Evolutionary conservation across 2,888 invertebrate genomes (phyloP).

Genomic region (Arctia plantaginis): DNA sequence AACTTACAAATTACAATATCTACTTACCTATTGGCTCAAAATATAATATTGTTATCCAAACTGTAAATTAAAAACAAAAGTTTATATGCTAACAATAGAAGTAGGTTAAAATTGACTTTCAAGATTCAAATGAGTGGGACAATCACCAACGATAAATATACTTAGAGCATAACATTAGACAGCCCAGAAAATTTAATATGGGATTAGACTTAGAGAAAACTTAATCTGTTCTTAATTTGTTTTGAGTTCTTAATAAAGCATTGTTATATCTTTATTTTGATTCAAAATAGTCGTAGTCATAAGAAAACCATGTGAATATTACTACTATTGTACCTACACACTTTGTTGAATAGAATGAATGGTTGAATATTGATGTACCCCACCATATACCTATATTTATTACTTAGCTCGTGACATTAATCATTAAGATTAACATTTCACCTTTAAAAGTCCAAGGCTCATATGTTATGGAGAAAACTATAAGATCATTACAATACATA

Average conservation of each 20-base stretch:
- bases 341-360: neutral
- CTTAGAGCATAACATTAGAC: neutral
- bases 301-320: too few relatives aligned
- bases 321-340: too few relatives aligned
- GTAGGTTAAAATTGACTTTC: too few relatives aligned
- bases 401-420: constrained; percentile 8
- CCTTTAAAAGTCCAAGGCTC: constrained; percentile 19
- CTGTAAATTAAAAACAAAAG: too few relatives aligned
- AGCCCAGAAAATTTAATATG: neutral
- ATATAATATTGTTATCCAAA: too few relatives aligned
- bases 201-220: too few relatives aligned
- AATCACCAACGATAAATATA: neutral
- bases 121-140: neutral
- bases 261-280: neutral
- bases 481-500: constrained; percentile 10
- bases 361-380: neutral
- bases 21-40: too few relatives aligned
- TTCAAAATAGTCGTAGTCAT: neutral
- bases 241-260: neutral
- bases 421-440: constrained; percentile 31
- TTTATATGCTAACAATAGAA: too few relatives aligned
- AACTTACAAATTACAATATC: too few relatives aligned
- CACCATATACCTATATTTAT: neutral
- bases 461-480: constrained; percentile 35
- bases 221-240: neutral